Evolutionary conservation across 2,888 invertebrate species (phyloP).

Genomic region (Drosophila demipolita): DNA sequence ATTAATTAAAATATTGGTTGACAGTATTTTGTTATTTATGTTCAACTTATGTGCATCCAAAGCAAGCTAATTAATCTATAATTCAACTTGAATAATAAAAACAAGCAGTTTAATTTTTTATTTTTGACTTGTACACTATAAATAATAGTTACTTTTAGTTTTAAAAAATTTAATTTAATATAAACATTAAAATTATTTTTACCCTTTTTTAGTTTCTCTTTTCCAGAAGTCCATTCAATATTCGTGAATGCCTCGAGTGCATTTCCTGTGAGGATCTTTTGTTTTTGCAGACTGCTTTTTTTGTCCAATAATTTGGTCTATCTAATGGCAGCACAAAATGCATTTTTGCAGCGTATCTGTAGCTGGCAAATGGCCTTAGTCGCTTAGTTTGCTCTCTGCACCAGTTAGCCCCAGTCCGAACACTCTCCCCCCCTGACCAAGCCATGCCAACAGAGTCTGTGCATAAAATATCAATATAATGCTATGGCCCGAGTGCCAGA

Average conservation of each 20-base stretch:
- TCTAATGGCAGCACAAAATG: conserved; percentile 72
- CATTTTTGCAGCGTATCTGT: conserved; percentile 78
- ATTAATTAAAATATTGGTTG: not conserved
- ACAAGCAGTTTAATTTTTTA: not conserved
- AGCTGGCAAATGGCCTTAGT: conserved; percentile 77
- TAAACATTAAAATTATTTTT: not conserved
- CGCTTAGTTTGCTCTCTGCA: conserved; percentile 49
- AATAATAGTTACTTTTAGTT: not conserved
- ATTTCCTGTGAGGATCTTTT: conserved; percentile 47
- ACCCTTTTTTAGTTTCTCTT: not conserved
- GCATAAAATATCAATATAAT: conserved; percentile 80
- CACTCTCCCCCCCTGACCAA: not conserved
- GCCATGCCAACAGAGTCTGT: conserved; percentile 57
- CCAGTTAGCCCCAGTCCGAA: conserved; percentile 24
- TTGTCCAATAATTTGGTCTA: conserved; percentile 77
- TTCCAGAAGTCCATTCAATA: conserved; percentile 33
- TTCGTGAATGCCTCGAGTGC: conserved; percentile 11
- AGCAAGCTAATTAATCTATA: not conserved
- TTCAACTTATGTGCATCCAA: not conserved
- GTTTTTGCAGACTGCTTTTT: conserved; percentile 67
- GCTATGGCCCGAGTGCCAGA: conserved; percentile 56
- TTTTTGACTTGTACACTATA: not conserved
- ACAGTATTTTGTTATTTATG: not conserved
- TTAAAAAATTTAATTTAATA: not conserved
- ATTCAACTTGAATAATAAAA: not conserved